Evolutionary conservation across 2,888 invertebrate species (phyloP), one percentile per base, ranked within the genome.

Genomic region (Parascotia fuliginaria): DNA sequence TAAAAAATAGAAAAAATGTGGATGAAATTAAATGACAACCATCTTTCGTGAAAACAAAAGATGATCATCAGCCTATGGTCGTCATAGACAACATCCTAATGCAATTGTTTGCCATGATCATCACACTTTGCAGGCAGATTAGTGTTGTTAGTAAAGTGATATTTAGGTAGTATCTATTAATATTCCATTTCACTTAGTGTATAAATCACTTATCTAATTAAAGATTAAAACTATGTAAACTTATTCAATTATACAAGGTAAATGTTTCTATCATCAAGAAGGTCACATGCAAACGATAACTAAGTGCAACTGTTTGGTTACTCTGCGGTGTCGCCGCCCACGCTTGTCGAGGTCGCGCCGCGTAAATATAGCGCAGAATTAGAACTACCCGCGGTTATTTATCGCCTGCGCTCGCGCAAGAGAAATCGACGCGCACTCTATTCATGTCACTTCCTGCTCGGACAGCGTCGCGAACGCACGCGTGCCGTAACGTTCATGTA

Each of bases 311-410:
- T 77, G 77, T 76, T 75, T 73, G 75, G 75, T 81, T 77, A 78
- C 80, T 81, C 71, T 69, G 71, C 72, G 54, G 60, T 77, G 81
- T 82, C 75, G 73, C 70, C 75, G 72, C 83, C 83, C 76, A 83
- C 84, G 79, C 80, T 51, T 63, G 72, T 75, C 73, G 73, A 77
- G 66, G 75, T 70, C 24, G 37, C 65, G 71, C 60, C 74, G 81
- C 85, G 86, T 88, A 89, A 87, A 87, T 89, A 87, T 85, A 81
- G 79, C 79, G 73, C 74, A 79, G 88, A 86, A 89, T 89, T 87
- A 85, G 87, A 88, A 80, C 88, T 88, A 85, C 85, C 85, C 83
- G 83, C 81, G 67, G 77, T 86, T 86, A 89, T 90, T 89, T 90
- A 87, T 88, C 76, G 70, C 67, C 52, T 54, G 62, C 66, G 67